Percentiles rank a stretch among this genome's conserved stretches.
Evolutionary conservation across 2,797 vertebrate genomes (phyloP).

Genomic region (Hephaestus fuliginosus): DNA sequence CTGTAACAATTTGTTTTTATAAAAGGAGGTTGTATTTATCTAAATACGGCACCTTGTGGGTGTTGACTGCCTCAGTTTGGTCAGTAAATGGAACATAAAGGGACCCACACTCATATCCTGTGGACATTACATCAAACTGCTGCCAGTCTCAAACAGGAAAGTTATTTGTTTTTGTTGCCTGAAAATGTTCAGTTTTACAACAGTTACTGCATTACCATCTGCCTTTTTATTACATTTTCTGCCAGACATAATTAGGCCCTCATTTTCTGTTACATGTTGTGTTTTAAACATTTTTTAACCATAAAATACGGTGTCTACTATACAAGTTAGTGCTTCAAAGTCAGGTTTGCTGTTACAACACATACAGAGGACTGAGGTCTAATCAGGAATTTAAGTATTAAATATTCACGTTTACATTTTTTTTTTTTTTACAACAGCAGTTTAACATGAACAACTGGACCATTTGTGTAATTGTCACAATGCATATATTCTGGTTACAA

Average conservation of each 20-base stretch:
- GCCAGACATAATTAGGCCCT: not conserved
- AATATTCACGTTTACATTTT: too few species aligned
- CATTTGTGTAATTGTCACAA: not conserved
- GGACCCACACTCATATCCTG: not conserved
- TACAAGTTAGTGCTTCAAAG: not conserved
- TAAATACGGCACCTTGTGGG: not conserved
- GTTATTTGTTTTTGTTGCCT: not conserved
- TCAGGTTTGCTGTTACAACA: not conserved
- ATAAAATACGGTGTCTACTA: not conserved
- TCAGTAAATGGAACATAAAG: not conserved
- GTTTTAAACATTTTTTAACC: not conserved
- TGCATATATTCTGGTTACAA: not conserved
- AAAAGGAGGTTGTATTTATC: not conserved
- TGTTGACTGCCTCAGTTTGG: too few species aligned
- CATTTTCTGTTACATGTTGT: not conserved
- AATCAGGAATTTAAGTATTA: not conserved
- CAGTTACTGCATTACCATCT: not conserved
- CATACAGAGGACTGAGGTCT: not conserved
- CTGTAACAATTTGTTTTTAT: not conserved
- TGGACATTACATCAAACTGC: not conserved
- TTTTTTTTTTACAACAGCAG: too few species aligned
- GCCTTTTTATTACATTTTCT: not conserved
- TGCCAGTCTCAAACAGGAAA: not conserved
- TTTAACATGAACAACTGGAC: not conserved
- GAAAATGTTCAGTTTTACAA: not conserved